Base-by-base conservation (phyloP, 2,113 vertebrate species). In the Pseudorectes ferrugineus region DNA sequence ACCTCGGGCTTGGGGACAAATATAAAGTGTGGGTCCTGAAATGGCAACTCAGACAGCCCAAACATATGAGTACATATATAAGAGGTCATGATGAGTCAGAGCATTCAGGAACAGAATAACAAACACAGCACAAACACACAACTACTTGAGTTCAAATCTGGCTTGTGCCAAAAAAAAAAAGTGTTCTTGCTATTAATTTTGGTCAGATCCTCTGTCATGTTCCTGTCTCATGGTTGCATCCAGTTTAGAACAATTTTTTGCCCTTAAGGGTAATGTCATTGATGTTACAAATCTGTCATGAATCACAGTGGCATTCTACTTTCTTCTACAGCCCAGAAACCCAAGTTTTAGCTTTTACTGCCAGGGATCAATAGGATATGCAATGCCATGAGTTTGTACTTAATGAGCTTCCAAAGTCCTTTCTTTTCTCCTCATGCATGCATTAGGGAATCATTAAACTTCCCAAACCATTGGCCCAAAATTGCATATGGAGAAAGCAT, bases 1-100 rank as follows among this genome's bases (percentile, higher is more conserved):
- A 46, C 5, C 3, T 18, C 33, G 26, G 29, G 5, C 16, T 79
- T 33, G 59, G 22, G 42, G 46, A 31, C 28, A n/a, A 20, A 12
- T 51, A 28, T 14, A 21, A 70, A 55, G 5, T 13, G 25, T 18
- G 42, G 22, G 12, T 51, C 57, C 29, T 36, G 51, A 71, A 36
- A 17, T 20, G 42, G 12, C 6, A 26, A 55, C n/a, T 7, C 14
- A 72, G 62, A 22, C 15, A 70, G 14, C 22, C 19, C 33, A 66
- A 21, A 66, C 6, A 3, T 17, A 5, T 0, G 0, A 61, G 6
- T 43, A 24, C 17, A 24, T 10, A 18, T 46, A 11, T 19, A 71
- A 46, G 52, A 35, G 13, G 23, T 57, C 28, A 12, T 21, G 21
- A 28, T 55, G 14, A 71, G 12, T 51, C 36, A 71, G 57, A 40